Evolutionary conservation across 2,888 invertebrate genomes (phyloP).

Genomic region (Agrochola circellaris): DNA sequence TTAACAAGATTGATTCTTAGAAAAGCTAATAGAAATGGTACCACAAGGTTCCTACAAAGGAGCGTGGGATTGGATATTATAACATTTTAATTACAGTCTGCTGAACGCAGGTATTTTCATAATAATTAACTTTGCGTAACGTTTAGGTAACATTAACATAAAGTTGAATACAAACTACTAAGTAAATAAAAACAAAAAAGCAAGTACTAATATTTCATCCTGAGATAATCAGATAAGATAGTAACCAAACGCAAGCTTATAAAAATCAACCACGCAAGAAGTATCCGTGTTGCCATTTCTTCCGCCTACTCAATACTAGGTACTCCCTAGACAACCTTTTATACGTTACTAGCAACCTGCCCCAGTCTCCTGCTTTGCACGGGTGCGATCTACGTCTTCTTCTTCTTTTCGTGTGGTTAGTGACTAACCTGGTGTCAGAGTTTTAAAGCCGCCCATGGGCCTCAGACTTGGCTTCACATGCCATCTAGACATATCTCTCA

Average conservation of each 20-base stretch:
- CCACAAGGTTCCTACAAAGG: not conserved
- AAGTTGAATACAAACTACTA: not conserved
- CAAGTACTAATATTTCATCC: not conserved
- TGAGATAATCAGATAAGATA: not conserved
- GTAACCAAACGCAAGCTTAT: not conserved
- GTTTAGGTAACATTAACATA: not conserved
- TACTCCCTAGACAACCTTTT: not conserved
- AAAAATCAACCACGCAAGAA: not conserved
- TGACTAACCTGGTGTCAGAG: no score
- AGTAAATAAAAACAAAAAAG: not conserved
- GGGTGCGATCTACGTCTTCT: not conserved
- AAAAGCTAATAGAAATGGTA: conserved; percentile 12
- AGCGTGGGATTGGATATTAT: no score
- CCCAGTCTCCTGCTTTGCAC: not conserved
- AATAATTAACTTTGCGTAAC: conserved; percentile 3
- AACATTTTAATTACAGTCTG: conserved; percentile 10
- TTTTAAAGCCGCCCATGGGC: no score
- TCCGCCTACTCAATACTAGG: not conserved
- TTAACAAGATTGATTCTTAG: conserved; percentile 2
- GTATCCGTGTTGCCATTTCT: not conserved
- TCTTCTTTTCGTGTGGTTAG: no score
- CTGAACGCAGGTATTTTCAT: not conserved
- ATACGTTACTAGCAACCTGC: not conserved
- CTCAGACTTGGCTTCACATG: no score
- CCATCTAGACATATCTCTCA: no score